Evolutionary conservation across 2,797 vertebrate species (phyloP).

Genomic region (Fistularia commersonii): DNA sequence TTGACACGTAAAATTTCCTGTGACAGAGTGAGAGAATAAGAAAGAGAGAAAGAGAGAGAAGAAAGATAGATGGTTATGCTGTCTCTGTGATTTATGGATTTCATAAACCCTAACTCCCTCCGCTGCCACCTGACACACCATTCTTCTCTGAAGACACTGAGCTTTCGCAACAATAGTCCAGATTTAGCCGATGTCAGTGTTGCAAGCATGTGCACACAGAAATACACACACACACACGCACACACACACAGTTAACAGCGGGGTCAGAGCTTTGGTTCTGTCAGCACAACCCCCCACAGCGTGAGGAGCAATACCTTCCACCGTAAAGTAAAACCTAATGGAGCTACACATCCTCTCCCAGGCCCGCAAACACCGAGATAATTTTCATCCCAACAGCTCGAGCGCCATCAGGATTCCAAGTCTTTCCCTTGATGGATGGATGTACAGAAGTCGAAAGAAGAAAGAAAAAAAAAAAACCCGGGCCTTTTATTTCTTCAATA

Average conservation of each 20-base stretch:
- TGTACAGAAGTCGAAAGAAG: slow-evolving; percentile 25
- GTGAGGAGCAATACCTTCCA: slow-evolving; percentile 54
- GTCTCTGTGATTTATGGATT: slow-evolving; percentile 80
- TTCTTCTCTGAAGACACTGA: slow-evolving; percentile 61
- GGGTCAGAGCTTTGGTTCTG: slow-evolving; percentile 56
- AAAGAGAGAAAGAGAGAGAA: slow-evolving; percentile 30
- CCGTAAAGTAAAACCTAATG: slow-evolving; percentile 40
- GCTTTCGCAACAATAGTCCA: slow-evolving; percentile 57
- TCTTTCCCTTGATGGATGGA: slow-evolving; percentile 18
- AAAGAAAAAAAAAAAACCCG: slow-evolving; percentile 3
- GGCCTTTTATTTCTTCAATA: slow-evolving; percentile 28
- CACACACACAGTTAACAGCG: slow-evolving; percentile 31
- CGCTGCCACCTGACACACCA: slow-evolving; percentile 70
- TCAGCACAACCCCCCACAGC: slow-evolving; percentile 52
- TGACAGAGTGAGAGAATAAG: slow-evolving; percentile 28
- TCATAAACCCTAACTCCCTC: slow-evolving; percentile 77
- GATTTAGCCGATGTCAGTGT: slow-evolving; percentile 54
- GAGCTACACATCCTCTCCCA: slow-evolving; percentile 16
- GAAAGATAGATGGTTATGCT: slow-evolving; percentile 56
- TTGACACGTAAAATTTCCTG: slow-evolving; percentile 68
- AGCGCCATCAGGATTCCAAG: slow-evolving; percentile 34
- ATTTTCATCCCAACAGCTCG: slow-evolving; percentile 16
- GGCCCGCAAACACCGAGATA: no score
- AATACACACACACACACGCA: slow-evolving; percentile 6
- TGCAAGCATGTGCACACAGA: slow-evolving; percentile 2